These are phyloP conservation scores for Coregonus suidteri DNA, from an alignment of 2,797 vertebrate species.

Conservation along the genomic window DNA sequence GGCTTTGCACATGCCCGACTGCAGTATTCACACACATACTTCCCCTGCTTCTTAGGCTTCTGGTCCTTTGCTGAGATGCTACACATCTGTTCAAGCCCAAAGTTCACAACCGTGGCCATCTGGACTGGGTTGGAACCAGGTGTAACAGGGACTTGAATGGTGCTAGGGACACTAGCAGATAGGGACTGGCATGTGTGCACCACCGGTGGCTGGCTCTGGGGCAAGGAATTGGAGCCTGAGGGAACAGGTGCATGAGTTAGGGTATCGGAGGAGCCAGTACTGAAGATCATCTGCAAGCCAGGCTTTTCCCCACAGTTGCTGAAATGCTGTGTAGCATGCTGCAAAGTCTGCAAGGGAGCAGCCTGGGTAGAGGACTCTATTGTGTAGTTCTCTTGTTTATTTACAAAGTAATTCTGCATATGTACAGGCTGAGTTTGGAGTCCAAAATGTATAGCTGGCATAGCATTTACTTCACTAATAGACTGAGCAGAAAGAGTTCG, in stretches of 20 bases:
- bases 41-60: slow-evolving; percentile 96
- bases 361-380: slow-evolving; percentile 70
- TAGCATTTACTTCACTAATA: slow-evolving; percentile 69
- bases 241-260: slow-evolving; percentile 80
- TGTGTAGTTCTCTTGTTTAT: slow-evolving; percentile 79
- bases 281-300: slow-evolving; percentile 83
- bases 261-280: slow-evolving; percentile 77
- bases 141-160: slow-evolving; percentile 84
- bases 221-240: slow-evolving; percentile 82
- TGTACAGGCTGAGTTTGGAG: slow-evolving; percentile 72
- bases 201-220: slow-evolving; percentile 87
- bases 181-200: slow-evolving; percentile 85
- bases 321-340: slow-evolving; percentile 68
- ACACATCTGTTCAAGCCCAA: slow-evolving; percentile 85
- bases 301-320: slow-evolving; percentile 77
- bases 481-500: slow-evolving; percentile 69
- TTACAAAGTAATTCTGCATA: slow-evolving; percentile 76
- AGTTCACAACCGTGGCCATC: slow-evolving; percentile 84
- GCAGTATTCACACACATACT: slow-evolving; percentile 96
- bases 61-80: slow-evolving; percentile 88
- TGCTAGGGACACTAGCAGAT: slow-evolving; percentile 82
- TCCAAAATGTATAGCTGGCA: slow-evolving; percentile 70
- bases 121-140: slow-evolving; percentile 86
- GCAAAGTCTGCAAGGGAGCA: slow-evolving; percentile 65
- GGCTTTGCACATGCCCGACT: slow-evolving; percentile 95